Evolutionary conservation across 2,888 invertebrate species (phyloP), one percentile per base, ranked within the genome.

Genomic region (Leuctra nigra): DNA sequence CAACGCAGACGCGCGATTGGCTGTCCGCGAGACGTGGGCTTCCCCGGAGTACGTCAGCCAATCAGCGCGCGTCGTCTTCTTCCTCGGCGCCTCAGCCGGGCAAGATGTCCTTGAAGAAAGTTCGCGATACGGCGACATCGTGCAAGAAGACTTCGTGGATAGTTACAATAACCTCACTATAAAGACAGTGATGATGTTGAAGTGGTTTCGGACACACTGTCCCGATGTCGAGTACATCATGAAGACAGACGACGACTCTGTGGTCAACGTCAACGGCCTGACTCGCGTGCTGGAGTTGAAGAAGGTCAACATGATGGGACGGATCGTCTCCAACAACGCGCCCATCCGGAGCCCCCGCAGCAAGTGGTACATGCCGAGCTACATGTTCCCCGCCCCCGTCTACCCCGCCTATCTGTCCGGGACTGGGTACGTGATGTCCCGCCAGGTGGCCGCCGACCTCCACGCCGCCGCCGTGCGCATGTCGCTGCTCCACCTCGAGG

Each of bases 191-290:
- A 84, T 89, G 82, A 82, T 91, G 77, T 68, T 92, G 56, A 91
- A 91, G 68, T 86, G 90, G 84, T 82, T 87, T 18, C 82, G 78
- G 4, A 78, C 77, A 41, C 80, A 83, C 64, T 91, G 91, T 61
- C 66, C 66, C 23, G 64, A 67, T 33, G 80, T 80, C 0, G 78
- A 80, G 47, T 91, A 83, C 73, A 76, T 91, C 20, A 77, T 92
- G 69, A 92, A 92, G 74, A 86, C 87, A 3, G 91, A 91, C 63
- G 91, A 91, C 63, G 91, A 92, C 65, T 87, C 89, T 74, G 91
- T 86, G 67, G 80, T 92, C 1, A 89, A 91, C 70, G 74, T 91
- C 57, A 82, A 82, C 13, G 80, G 78, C 62, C 71, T 90, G 20
- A 66, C 86, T 55, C 67, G 67, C 59, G 65, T 68, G 2, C 63